These are phyloP conservation scores for Drosophila bocki DNA, from an alignment of 1,140 invertebrate species.

Conservation along the genomic window DNA sequence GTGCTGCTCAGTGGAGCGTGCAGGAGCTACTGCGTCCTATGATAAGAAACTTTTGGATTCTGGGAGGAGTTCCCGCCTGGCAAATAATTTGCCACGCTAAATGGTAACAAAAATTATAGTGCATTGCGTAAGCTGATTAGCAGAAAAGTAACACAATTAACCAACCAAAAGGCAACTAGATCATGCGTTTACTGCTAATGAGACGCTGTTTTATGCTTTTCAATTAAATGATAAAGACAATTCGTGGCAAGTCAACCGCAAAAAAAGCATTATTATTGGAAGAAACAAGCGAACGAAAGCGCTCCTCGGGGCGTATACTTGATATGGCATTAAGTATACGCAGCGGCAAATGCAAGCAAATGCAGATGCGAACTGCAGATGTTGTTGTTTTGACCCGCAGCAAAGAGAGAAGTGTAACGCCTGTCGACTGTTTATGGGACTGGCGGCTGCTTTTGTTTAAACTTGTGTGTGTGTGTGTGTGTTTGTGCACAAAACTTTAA, in stretches of 20 bases:
- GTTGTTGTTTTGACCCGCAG: slow-evolving; percentile 58
- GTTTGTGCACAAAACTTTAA: slow-evolving; percentile 62
- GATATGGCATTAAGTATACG: slow-evolving; percentile 64
- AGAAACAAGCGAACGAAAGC: neutral
- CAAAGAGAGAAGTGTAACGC: slow-evolving; percentile 58
- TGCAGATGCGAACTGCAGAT: slow-evolving; percentile 40
- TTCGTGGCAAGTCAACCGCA: slow-evolving; percentile 31
- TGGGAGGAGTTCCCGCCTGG: neutral
- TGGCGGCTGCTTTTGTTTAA: slow-evolving; percentile 83
- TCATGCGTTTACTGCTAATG: slow-evolving; percentile 35
- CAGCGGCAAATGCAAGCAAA: neutral
- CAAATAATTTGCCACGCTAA: slow-evolving; percentile 47
- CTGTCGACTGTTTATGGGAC: slow-evolving; percentile 82
- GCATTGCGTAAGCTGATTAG: slow-evolving; percentile 70
- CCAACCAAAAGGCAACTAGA: neutral
- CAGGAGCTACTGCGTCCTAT: slow-evolving; percentile 9
- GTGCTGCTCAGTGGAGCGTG: slow-evolving; percentile 42
- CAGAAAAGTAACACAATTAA: slow-evolving; percentile 7
- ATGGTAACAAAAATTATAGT: slow-evolving; percentile 23
- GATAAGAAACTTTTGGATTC: slow-evolving; percentile 31
- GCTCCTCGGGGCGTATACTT: slow-evolving; percentile 25
- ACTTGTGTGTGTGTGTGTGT: slow-evolving; percentile 61
- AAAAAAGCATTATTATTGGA: slow-evolving; percentile 21
- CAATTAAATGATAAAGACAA: slow-evolving; percentile 64
- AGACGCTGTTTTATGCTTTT: slow-evolving; percentile 54